Percentiles rank a stretch among this genome's conserved stretches.
Evolutionary conservation across 2,113 vertebrate species (phyloP).

Genomic region (Emydocephalus ijimae): DNA sequence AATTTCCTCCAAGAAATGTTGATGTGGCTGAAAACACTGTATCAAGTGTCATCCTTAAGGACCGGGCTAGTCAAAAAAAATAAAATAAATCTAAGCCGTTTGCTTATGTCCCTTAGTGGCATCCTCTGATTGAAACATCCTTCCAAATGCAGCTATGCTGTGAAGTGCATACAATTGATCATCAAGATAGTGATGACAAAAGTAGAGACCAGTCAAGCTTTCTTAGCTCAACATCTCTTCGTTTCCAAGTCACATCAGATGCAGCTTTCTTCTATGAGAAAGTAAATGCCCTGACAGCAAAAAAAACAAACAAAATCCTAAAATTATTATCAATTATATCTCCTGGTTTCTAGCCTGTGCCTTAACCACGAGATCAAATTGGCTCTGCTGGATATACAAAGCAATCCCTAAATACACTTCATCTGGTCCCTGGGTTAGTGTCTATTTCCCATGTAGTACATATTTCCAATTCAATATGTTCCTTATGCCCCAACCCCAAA

Average conservation of each 20-base stretch:
- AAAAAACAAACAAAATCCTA: background rate
- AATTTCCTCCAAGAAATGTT: slow-evolving; percentile 69
- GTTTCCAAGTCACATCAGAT: slow-evolving; percentile 44
- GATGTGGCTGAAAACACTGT: slow-evolving; percentile 74
- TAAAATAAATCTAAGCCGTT: slow-evolving; percentile 70
- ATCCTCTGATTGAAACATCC: slow-evolving; percentile 70
- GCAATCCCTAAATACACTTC: background rate
- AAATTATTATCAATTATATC: background rate
- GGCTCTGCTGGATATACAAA: background rate
- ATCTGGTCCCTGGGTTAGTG: background rate
- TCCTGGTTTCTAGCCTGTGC: background rate
- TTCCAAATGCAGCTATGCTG: slow-evolving; percentile 55
- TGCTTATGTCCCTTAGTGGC: slow-evolving; percentile 66
- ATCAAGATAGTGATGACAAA: slow-evolving; percentile 54
- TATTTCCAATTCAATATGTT: background rate
- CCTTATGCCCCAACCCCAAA: background rate
- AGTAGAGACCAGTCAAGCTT: slow-evolving; percentile 52
- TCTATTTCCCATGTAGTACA: background rate
- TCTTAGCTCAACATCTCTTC: slow-evolving; percentile 64
- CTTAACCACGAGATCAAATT: background rate
- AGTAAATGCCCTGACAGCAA: background rate
- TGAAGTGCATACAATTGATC: slow-evolving; percentile 67
- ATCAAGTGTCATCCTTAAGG: slow-evolving; percentile 73
- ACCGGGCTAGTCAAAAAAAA: slow-evolving; percentile 61
- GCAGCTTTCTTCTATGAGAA: background rate